These are phyloP conservation scores for Drosophila tanythrix DNA, from an alignment of 2,888 invertebrate species.

Conservation along the genomic window DNA sequence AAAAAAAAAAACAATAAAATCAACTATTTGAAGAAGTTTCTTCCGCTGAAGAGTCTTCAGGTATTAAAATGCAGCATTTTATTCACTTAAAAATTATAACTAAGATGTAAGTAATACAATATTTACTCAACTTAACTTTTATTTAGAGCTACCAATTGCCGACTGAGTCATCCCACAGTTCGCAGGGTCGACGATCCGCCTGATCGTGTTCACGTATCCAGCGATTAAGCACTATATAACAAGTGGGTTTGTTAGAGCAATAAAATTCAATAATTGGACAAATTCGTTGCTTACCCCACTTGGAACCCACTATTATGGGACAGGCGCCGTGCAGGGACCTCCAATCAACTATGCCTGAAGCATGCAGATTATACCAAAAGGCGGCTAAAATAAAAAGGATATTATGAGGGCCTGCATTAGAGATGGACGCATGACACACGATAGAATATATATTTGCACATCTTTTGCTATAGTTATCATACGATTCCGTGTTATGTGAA, in stretches of 20 bases:
- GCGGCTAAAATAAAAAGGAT: constrained; percentile 86
- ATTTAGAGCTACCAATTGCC: constrained; percentile 6
- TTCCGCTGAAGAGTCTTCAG: constrained; percentile 48
- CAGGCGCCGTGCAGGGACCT: constrained; percentile 97
- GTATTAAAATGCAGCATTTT: constrained; percentile 33
- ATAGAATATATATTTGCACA: background rate
- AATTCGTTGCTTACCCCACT: constrained; percentile 91
- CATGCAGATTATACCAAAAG: constrained; percentile 97
- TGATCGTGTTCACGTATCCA: constrained; percentile 95
- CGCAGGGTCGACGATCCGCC: constrained; percentile 89
- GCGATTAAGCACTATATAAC: constrained; percentile 90
- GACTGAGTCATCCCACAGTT: constrained; percentile 65
- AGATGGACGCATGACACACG: background rate
- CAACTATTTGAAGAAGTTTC: constrained; percentile 58
- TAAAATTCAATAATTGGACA: background rate
- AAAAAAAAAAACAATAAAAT: constrained; percentile 54
- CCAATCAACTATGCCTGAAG: constrained; percentile 94
- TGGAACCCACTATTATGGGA: constrained; percentile 96
- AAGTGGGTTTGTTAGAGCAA: background rate
- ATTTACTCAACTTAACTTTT: background rate
- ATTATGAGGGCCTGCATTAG: background rate
- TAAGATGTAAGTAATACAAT: background rate
- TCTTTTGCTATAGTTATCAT: background rate
- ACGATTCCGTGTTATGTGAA: background rate
- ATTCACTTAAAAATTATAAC: background rate